Evolutionary conservation across 2,113 vertebrate species (phyloP), one percentile per base, ranked within the genome.

Genomic region (Peromyscus polionotus): DNA sequence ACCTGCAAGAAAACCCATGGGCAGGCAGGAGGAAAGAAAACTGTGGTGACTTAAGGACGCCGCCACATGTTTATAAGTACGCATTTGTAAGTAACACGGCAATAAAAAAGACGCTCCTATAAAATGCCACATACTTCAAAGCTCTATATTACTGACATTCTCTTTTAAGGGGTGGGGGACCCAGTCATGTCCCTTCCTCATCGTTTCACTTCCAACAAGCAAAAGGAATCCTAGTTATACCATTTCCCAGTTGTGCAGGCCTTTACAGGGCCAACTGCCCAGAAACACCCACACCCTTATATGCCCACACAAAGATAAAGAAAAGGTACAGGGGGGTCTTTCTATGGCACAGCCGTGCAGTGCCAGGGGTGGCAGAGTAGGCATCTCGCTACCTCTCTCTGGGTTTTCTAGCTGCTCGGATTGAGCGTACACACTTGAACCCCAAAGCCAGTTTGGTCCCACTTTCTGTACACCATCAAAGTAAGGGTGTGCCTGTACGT

Each of bases 61-160:
- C 36, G n/a, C 98, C 91, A 96, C 83, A 97, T 96, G 24, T 98
- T 97, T 95, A 98, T 75, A 85, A 96, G 96, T 51, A 80, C 45
- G 93, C 85, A 45, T 75, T 89, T 97, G 77, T 93, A 26, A 97
- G 97, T 36, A 96, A 95, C 90, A 95, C 42, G 93, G 97, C 92
- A 93, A 95, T 90, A 92, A 95, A 97, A 96, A 93, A 94, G 93
- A 95, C 68, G 95, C 88, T 96, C 80, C 90, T 76, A 91, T 95
- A 97, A 95, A 95, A 95, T n/a, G 92, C 94, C 97, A 95, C 83
- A 93, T 96, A 97, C 92, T 95, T 97, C 92, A 96, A 98, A 97
- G 76, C 39, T 86, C 39, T 77, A 88, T 65, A 97, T 94, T 97
- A 98, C 95, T 0, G 6, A 65, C 88, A 79, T 97, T 96, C 93